Percentiles rank a stretch among this genome's conserved stretches.
phyloP scores from a whole-genome alignment of 1,140 invertebrate species.

The Aphaenogaster floridana region DNA sequence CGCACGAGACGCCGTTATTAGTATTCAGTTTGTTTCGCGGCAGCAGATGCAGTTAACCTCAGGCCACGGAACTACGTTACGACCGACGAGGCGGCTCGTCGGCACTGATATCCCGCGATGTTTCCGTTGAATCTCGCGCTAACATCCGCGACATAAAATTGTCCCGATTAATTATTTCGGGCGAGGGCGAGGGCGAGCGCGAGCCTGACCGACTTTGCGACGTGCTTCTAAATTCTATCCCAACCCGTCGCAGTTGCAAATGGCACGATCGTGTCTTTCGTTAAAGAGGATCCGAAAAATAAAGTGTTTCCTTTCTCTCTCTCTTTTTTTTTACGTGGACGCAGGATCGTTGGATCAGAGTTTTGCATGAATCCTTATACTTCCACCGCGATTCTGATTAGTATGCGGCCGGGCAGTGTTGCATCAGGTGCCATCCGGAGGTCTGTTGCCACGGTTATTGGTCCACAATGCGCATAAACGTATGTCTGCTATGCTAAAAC shows the following conservation, averaged over 20 bases:
- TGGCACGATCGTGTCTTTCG: neutral
- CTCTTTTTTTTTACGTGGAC: neutral
- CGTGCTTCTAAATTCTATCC: neutral
- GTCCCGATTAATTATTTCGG: conserved; percentile 64
- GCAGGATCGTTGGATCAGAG: neutral
- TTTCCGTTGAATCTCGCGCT: conserved; percentile 15
- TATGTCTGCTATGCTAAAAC: conserved; percentile 49
- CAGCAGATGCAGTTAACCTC: conserved; percentile 80
- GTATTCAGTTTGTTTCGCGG: conserved; percentile 81
- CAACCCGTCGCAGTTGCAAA: neutral
- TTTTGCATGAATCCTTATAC: neutral
- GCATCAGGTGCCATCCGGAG: conserved; percentile 25
- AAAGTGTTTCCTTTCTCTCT: neutral
- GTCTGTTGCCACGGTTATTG: conserved; percentile 48
- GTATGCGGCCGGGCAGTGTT: conserved; percentile 15
- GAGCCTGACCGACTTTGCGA: neutral
- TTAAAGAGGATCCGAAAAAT: conserved; percentile 2
- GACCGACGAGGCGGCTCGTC: neutral
- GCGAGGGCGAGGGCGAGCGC: neutral
- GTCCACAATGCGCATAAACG: conserved; percentile 36
- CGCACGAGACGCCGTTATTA: conserved; percentile 73
- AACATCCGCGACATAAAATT: conserved; percentile 57
- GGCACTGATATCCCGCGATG: conserved; percentile 71
- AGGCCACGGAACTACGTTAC: conserved; percentile 68
- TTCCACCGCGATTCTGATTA: conserved; percentile 39